Conservation (phyloP, 2,888 invertebrate genomes). For the Ectemnius continuus region DNA sequence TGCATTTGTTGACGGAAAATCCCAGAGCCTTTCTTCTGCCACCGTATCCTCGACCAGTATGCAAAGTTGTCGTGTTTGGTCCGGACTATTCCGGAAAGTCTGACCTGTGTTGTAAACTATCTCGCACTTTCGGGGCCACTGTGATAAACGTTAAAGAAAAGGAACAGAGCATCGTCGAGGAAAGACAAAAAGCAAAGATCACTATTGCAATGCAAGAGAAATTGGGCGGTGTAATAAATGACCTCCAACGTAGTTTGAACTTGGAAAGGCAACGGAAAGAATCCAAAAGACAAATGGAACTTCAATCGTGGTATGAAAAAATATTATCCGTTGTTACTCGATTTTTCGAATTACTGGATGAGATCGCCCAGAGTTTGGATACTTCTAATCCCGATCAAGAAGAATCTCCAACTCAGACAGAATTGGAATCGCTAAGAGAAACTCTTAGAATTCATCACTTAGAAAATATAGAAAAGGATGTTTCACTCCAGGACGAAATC, state of each 20-base stretch:
- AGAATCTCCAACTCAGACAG: too few species aligned
- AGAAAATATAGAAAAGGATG: too few species aligned
- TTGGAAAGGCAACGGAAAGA: conserved; percentile 77
- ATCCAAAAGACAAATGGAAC: conserved; percentile 71
- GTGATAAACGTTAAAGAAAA: conserved; percentile 77
- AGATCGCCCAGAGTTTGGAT: too few species aligned
- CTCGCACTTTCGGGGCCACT: conserved; percentile 79
- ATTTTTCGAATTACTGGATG: too few species aligned
- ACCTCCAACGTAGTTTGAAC: conserved; percentile 44
- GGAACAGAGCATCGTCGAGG: conserved; percentile 45
- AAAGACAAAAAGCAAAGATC: too few species aligned
- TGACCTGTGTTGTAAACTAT: conserved; percentile 80
- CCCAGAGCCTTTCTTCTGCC: conserved; percentile 82
- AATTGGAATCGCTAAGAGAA: too few species aligned
- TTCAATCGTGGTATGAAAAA: conserved; percentile 77
- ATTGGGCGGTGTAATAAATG: too few species aligned
- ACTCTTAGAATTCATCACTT: too few species aligned
- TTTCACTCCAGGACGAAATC: too few species aligned
- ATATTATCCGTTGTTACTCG: conserved; percentile 48
- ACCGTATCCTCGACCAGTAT: conserved; percentile 81
- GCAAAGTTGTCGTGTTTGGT: conserved; percentile 82
- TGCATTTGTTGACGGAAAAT: conserved; percentile 81
- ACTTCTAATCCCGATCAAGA: too few species aligned
- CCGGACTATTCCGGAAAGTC: conserved; percentile 82
- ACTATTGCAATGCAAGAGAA: too few species aligned